phyloP scores from a whole-genome alignment of 2,113 vertebrate genomes.

The Macrotis lagotis region DNA sequence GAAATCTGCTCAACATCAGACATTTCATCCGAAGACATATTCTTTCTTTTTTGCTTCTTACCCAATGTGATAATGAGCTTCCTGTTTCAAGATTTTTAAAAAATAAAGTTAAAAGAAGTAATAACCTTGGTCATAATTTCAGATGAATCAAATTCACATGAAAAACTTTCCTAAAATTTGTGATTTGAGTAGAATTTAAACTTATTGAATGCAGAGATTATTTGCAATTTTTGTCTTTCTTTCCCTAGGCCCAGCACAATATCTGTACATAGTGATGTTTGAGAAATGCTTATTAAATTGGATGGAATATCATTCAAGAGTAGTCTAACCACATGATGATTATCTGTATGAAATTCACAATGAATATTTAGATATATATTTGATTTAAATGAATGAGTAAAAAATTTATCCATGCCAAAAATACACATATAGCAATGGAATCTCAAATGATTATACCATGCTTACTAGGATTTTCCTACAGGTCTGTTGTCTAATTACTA shows the following conservation, averaged over 20 bases:
- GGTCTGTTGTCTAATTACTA: neutral
- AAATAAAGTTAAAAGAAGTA: conserved; percentile 26
- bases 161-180: conserved; percentile 12
- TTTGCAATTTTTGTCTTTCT: neutral
- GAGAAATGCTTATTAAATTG: neutral
- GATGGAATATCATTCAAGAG: conserved; percentile 8
- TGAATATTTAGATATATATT: conserved; percentile 27
- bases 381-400: conserved; percentile 10
- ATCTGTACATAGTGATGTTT: neutral
- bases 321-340: conserved; percentile 14
- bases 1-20: conserved; percentile 91
- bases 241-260: neutral
- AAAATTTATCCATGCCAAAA: neutral
- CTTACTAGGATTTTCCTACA: conserved; percentile 28
- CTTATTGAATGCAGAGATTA: neutral
- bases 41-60: conserved; percentile 97
- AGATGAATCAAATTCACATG: conserved; percentile 10
- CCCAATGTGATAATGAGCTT: conserved; percentile 98
- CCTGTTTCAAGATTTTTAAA: conserved; percentile 81
- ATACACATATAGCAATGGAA: neutral
- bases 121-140: neutral
- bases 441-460: conserved; percentile 33
- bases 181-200: neutral
- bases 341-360: conserved; percentile 40
- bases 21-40: conserved; percentile 93